phyloP scores from a whole-genome alignment of 2,113 vertebrate species.

The Parus major region DNA sequence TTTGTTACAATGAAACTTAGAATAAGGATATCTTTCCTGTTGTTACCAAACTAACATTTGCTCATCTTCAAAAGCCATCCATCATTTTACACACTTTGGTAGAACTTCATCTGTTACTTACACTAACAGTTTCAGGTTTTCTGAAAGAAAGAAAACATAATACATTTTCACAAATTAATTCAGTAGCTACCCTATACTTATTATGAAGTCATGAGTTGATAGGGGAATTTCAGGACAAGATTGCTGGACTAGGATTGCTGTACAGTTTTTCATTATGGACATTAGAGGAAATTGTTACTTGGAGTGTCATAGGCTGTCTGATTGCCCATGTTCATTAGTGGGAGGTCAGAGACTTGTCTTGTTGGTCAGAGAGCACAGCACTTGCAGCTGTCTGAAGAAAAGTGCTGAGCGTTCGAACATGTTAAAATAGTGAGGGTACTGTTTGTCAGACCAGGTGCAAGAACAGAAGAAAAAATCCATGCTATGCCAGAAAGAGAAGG shows the following conservation, averaged over 20 bases:
- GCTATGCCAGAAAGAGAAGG: background rate
- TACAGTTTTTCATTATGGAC: background rate
- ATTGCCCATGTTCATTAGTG: background rate
- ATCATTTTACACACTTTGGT: background rate
- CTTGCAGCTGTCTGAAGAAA: constrained; percentile 46
- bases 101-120: background rate
- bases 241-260: background rate
- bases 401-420: background rate
- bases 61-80: background rate
- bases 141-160: background rate
- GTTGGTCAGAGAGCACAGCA: constrained; percentile 16
- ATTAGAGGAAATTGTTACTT: background rate
- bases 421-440: constrained; percentile 48
- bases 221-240: background rate
- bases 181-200: background rate
- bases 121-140: background rate
- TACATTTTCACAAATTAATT: background rate
- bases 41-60: background rate
- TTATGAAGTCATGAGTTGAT: background rate
- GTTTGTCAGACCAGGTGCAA: constrained; percentile 68
- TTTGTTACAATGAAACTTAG: background rate
- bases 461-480: constrained; percentile 16
- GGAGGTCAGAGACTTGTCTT: constrained; percentile 40
- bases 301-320: background rate
- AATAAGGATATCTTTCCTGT: background rate